Evolutionary conservation across 2,797 vertebrate genomes (phyloP).

Genomic region (Echeneis naucrates): DNA sequence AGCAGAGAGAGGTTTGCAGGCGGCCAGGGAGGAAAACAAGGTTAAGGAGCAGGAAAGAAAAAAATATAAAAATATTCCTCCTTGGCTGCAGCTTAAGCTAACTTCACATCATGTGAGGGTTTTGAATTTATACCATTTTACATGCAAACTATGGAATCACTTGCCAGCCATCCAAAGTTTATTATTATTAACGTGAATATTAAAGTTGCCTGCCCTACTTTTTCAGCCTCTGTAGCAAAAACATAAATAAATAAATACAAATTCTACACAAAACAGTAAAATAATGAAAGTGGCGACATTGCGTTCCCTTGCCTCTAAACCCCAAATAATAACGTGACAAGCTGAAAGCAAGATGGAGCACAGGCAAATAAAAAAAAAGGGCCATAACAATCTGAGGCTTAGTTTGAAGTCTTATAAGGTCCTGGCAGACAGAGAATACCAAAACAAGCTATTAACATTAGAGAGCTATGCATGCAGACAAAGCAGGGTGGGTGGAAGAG

Average conservation of each 20-base stretch:
- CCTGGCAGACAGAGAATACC: conserved; percentile 42
- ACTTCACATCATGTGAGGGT: conserved; percentile 36
- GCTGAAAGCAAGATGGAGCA: conserved; percentile 26
- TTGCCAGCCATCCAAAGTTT: conserved; percentile 2
- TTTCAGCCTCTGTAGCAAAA: conserved; percentile 28
- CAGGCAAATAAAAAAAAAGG: conserved; percentile 23
- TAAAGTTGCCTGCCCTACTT: conserved; percentile 59
- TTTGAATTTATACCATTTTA: conserved; percentile 50
- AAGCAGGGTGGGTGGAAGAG: background rate
- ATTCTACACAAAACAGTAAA: conserved; percentile 52
- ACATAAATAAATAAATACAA: background rate
- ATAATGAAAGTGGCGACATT: conserved; percentile 51
- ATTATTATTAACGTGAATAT: conserved; percentile 63
- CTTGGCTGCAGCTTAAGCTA: conserved; percentile 26
- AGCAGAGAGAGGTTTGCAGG: conserved; percentile 12
- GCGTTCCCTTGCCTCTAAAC: conserved; percentile 28
- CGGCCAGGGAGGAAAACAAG: conserved; percentile 34
- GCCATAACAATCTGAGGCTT: conserved; percentile 29
- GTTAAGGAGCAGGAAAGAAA: conserved; percentile 18
- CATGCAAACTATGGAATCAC: conserved; percentile 13
- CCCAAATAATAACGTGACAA: conserved; percentile 35
- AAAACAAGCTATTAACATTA: conserved; percentile 53
- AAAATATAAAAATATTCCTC: conserved; percentile 14
- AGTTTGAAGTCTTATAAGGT: conserved; percentile 45
- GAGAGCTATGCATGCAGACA: conserved; percentile 28